Evolutionary conservation across 2,888 invertebrate genomes (phyloP).

Genomic region (Luffia ferchaultella): DNA sequence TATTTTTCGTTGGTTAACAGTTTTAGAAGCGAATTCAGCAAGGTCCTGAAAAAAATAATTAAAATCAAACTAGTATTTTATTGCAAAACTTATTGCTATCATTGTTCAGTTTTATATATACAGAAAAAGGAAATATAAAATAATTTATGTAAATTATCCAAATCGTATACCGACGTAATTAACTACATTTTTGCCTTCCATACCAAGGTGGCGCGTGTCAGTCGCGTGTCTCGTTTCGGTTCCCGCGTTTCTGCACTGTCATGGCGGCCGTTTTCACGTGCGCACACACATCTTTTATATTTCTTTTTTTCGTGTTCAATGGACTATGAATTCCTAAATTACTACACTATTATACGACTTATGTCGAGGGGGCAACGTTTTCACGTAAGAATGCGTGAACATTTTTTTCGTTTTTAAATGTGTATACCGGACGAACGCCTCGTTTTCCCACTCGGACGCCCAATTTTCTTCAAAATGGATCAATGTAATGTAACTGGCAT

Average conservation of each 20-base stretch:
- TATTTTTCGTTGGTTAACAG: too few species aligned
- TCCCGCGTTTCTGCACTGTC: slow-evolving; percentile 44
- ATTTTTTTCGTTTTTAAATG: not conserved
- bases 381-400: not conserved
- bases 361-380: slow-evolving; percentile 10
- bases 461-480: too few species aligned
- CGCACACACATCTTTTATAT: slow-evolving; percentile 26
- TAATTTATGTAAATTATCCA: too few species aligned
- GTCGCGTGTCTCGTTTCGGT: slow-evolving; percentile 29
- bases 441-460: slow-evolving; percentile 11
- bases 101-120: too few species aligned
- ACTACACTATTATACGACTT: slow-evolving; percentile 41
- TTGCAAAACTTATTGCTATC: too few species aligned
- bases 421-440: slow-evolving; percentile 3
- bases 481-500: too few species aligned
- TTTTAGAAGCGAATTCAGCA: too few species aligned
- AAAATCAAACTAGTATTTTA: too few species aligned
- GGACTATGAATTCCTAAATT: slow-evolving; percentile 46
- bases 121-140: too few species aligned
- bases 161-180: not conserved
- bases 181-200: slow-evolving; percentile 26
- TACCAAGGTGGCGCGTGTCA: slow-evolving; percentile 49
- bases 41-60: too few species aligned
- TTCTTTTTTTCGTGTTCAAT: slow-evolving; percentile 30
- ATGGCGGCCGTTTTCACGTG: slow-evolving; percentile 41